Evolutionary conservation across 2,888 invertebrate species (phyloP).

Genomic region (Acrobeloides nanus): DNA sequence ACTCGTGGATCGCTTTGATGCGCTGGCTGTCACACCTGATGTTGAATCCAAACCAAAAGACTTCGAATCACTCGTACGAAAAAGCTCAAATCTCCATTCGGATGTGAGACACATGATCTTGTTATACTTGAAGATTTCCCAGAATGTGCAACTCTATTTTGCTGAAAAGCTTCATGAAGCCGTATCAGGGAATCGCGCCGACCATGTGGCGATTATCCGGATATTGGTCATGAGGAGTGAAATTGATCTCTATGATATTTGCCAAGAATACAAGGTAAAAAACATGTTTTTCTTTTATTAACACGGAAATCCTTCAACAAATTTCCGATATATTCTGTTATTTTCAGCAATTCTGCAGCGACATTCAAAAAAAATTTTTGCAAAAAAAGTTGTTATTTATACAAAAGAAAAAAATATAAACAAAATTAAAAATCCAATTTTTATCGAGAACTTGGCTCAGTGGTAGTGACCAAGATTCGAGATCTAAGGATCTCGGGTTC

Average conservation of each 20-base stretch:
- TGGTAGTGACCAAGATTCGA: too few relatives aligned
- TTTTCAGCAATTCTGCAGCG: too few relatives aligned
- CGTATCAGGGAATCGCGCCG: constrained; percentile 51
- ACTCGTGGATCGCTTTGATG: constrained; percentile 37
- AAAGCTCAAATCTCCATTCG: constrained; percentile 46
- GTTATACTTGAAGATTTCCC: constrained; percentile 47
- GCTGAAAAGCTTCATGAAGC: constrained; percentile 49
- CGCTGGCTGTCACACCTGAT: constrained; percentile 9
- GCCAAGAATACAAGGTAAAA: constrained; percentile 49
- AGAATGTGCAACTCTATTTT: constrained; percentile 52
- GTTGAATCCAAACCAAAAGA: constrained; percentile 23
- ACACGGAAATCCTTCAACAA: too few relatives aligned
- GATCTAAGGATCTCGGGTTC: too few relatives aligned
- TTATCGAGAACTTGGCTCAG: too few relatives aligned
- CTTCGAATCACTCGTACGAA: constrained; percentile 41
- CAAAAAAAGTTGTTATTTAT: too few relatives aligned
- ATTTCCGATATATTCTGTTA: too few relatives aligned
- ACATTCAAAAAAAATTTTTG: too few relatives aligned
- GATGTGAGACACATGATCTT: constrained; percentile 45
- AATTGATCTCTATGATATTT: constrained; percentile 50
- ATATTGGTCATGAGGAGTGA: constrained; percentile 51
- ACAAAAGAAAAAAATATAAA: too few relatives aligned
- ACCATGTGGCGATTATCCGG: constrained; percentile 52
- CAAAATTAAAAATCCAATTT: too few relatives aligned
- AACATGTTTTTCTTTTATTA: too few relatives aligned